Evolutionary conservation across 2,797 vertebrate genomes (phyloP).

Genomic region (Pseudochaenichthys georgianus): DNA sequence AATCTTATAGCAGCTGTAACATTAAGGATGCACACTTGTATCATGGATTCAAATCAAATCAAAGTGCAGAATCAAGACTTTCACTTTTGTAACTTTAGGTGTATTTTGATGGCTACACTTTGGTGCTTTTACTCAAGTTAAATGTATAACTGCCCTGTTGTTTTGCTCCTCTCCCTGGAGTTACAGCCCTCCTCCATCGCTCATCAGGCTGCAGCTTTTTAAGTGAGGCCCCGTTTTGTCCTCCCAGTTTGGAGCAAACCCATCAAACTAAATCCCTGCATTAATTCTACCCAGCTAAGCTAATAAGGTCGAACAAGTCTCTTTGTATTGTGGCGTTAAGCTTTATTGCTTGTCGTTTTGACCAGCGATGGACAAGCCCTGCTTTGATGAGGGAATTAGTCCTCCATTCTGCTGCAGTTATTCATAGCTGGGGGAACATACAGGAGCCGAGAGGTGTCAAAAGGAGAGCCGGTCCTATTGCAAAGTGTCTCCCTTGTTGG

Average conservation of each 20-base stretch:
- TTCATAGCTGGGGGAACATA: conserved; percentile 99
- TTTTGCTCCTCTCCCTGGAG: too few species aligned
- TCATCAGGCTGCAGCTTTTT: conserved; percentile 51
- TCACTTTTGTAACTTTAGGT: too few species aligned
- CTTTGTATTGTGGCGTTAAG: conserved; percentile 96
- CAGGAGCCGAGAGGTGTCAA: conserved; percentile 98
- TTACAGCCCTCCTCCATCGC: conserved; percentile 19
- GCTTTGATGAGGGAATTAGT: conserved; percentile 99
- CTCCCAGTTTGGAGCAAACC: conserved; percentile 86
- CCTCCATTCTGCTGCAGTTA: conserved; percentile 98
- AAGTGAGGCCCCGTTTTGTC: conserved; percentile 67
- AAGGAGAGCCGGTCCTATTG: conserved; percentile 99
- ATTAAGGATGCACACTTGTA: too few species aligned
- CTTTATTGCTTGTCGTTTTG: conserved; percentile 99
- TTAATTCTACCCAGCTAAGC: conserved; percentile 99
- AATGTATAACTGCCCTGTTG: too few species aligned
- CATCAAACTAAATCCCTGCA: conserved; percentile 95
- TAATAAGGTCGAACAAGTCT: conserved; percentile 99
- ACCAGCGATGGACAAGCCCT: conserved; percentile 99
- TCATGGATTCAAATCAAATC: too few species aligned
- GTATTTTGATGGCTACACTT: too few species aligned
- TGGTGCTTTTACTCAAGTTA: too few species aligned
- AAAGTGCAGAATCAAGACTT: too few species aligned
- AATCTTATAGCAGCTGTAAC: too few species aligned
- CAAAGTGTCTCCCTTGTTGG: conserved; percentile 99